Conservation (phyloP, 2,888 invertebrate genomes). For the Enoplolaimus lenunculus region DNA sequence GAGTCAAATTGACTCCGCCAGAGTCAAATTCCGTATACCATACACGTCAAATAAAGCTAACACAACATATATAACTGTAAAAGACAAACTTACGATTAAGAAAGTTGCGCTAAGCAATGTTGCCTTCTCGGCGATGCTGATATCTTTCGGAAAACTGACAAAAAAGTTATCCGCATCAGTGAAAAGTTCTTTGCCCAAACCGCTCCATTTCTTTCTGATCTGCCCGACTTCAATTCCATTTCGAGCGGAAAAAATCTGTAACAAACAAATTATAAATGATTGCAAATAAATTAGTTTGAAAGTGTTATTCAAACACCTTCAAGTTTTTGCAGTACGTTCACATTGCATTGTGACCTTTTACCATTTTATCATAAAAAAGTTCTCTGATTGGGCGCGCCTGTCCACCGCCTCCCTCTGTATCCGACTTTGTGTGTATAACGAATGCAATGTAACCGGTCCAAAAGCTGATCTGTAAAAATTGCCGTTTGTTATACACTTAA, state of each 20-base stretch:
- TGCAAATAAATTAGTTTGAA: not conserved
- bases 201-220: conserved; percentile 79
- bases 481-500: no score
- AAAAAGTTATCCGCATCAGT: conserved; percentile 77
- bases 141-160: conserved; percentile 72
- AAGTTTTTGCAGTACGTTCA: no score
- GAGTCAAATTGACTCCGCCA: no score
- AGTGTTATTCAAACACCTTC: not conserved
- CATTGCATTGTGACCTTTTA: no score
- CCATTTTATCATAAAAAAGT: no score
- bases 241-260: not conserved
- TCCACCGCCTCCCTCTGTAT: no score
- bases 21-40: no score
- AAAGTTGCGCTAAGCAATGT: conserved; percentile 64
- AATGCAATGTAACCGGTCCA: no score
- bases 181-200: conserved; percentile 62
- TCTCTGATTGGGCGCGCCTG: no score
- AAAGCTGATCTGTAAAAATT: no score
- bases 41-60: not conserved
- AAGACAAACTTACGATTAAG: conserved; percentile 25
- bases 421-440: no score
- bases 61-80: not conserved
- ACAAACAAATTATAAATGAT: not conserved
- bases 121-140: conserved; percentile 68
- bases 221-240: conserved; percentile 53